A percentile compares a stretch with the other conserved stretches of the same genome.
Evolutionary conservation across 1,140 invertebrate genomes (phyloP).

Genomic region (Lasioglossum albipes): DNA sequence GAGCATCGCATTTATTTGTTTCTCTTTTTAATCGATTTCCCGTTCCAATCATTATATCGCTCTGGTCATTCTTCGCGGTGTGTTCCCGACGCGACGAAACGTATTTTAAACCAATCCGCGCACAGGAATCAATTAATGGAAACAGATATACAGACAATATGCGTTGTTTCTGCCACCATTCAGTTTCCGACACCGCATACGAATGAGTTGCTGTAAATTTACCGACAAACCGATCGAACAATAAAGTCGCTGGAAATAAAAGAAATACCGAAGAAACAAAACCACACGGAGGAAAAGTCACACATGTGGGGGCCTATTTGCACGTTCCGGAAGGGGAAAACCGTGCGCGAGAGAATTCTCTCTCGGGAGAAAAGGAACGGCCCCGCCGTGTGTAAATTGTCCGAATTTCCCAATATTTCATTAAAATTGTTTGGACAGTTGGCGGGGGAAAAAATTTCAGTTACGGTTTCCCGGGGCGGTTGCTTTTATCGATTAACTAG

Average conservation of each 20-base stretch:
- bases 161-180: background rate
- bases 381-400: background rate
- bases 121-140: constrained; percentile 9
- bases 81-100: no score
- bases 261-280: background rate
- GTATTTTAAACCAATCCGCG: background rate
- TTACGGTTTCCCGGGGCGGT: background rate
- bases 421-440: constrained; percentile 50
- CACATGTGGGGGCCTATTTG: background rate
- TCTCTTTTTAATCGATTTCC: no score
- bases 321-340: background rate
- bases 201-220: background rate
- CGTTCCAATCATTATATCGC: no score
- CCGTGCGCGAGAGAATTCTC: background rate
- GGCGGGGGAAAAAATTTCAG: constrained; percentile 16
- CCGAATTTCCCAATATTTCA: constrained; percentile 39
- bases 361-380: background rate
- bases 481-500: constrained; percentile 40
- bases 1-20: no score
- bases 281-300: no score
- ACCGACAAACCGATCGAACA: constrained; percentile 10
- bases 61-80: background rate
- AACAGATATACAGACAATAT: background rate
- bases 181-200: background rate
- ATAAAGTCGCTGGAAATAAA: constrained; percentile 15